These are phyloP conservation scores for Oxyteleia sp. DNA, from an alignment of 2,888 invertebrate genomes.

Conservation along the genomic window DNA sequence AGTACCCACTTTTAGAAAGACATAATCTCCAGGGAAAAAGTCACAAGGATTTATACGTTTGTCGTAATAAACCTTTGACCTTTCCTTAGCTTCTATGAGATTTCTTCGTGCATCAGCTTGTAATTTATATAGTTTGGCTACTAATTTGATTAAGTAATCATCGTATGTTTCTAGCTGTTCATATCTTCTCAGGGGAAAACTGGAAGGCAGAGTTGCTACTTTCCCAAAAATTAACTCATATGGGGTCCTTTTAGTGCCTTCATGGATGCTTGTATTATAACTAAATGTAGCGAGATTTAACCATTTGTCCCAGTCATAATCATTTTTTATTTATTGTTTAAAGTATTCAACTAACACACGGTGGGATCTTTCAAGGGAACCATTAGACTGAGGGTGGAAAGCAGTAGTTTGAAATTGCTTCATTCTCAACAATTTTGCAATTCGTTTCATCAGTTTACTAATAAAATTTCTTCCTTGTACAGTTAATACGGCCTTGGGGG, in stretches of 20 bases:
- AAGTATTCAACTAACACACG: background rate
- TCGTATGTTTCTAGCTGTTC: background rate
- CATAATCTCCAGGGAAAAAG: background rate
- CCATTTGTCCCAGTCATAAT: background rate
- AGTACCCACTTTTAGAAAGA: background rate
- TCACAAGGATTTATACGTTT: background rate
- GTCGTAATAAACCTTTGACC: background rate
- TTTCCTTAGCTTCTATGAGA: background rate
- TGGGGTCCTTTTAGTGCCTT: background rate
- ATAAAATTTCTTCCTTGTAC: background rate
- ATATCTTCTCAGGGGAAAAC: background rate
- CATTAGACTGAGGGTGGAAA: background rate
- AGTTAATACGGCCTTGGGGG: too few relatives aligned
- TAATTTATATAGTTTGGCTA: background rate
- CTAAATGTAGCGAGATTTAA: background rate
- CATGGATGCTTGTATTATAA: background rate
- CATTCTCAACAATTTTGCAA: background rate
- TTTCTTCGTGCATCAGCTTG: background rate
- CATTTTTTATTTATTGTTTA: background rate
- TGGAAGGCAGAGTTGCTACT: background rate
- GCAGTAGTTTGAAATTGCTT: background rate
- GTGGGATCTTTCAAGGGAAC: background rate
- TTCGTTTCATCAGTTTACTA: background rate
- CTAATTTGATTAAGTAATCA: background rate
- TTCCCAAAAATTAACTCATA: background rate